A percentile compares a stretch with the other conserved stretches of the same genome.
These are phyloP conservation scores for Drosophila fungiperda DNA, from an alignment of 2,888 invertebrate genomes.

Conservation along the genomic window DNA sequence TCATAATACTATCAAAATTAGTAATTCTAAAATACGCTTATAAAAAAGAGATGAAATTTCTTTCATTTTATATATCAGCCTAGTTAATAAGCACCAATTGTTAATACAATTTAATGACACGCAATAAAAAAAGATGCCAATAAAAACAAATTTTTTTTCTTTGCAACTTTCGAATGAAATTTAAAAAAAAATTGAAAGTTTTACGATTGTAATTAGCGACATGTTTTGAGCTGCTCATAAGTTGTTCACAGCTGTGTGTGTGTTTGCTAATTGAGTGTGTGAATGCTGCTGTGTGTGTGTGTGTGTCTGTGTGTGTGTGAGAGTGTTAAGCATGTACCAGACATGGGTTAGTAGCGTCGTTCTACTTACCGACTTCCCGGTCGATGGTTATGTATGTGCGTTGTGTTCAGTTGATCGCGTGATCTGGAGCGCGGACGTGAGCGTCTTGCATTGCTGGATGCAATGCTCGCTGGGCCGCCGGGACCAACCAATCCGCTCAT, in stretches of 20 bases:
- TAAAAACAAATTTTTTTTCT: conserved; percentile 29
- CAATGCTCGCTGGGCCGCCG: conserved; percentile 86
- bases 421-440: conserved; percentile 92
- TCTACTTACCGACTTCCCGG: conserved; percentile 90
- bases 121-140: conserved; percentile 11
- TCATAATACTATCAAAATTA: background rate
- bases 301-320: conserved; percentile 3
- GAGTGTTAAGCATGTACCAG: background rate
- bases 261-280: background rate
- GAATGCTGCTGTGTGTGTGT: conserved; percentile 9
- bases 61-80: background rate
- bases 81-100: conserved; percentile 7
- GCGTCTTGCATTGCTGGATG: conserved; percentile 87
- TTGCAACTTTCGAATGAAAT: conserved; percentile 42
- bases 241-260: background rate
- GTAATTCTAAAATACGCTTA: background rate
- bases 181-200: conserved; percentile 62
- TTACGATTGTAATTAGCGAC: conserved; percentile 49
- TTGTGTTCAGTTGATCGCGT: conserved; percentile 87
- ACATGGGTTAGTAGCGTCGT: conserved; percentile 32
- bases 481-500: conserved; percentile 74
- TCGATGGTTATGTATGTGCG: conserved; percentile 86
- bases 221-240: conserved; percentile 20
- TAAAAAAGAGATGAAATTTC: background rate
- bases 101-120: conserved; percentile 46